Evolutionary conservation across 1,140 invertebrate genomes (phyloP).

Genomic region (Liolophura sinensis): DNA sequence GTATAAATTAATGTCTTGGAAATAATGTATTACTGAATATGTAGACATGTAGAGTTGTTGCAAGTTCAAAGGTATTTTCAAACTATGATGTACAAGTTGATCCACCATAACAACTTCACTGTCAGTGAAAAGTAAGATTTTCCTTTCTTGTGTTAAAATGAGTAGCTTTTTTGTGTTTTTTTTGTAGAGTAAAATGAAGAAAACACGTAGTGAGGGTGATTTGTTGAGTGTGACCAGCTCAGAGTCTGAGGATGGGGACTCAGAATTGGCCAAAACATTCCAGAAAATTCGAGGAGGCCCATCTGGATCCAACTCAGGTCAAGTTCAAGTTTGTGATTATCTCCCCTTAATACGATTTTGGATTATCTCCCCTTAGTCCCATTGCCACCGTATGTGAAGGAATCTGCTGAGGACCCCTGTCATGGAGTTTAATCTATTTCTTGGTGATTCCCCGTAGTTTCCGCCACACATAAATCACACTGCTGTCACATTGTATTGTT

Average conservation of each 20-base stretch:
- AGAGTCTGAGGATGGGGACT: slow-evolving; percentile 11
- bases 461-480: too few relatives aligned
- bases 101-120: background rate
- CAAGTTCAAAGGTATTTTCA: too few relatives aligned
- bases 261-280: slow-evolving; percentile 15
- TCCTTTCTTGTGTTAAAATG: background rate
- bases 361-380: background rate
- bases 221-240: slow-evolving; percentile 11
- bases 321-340: slow-evolving; percentile 12
- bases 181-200: slow-evolving; percentile 3
- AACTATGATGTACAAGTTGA: too few relatives aligned
- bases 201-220: slow-evolving; percentile 1
- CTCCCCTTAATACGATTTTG: slow-evolving; percentile 6
- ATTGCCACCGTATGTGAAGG: background rate
- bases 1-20: too few relatives aligned
- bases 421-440: too few relatives aligned
- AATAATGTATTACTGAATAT: too few relatives aligned
- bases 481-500: too few relatives aligned
- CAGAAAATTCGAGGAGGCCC: background rate
- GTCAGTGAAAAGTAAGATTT: background rate
- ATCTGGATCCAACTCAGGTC: background rate
- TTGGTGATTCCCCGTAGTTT: too few relatives aligned
- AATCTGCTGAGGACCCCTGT: background rate
- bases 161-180: background rate
- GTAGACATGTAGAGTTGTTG: too few relatives aligned